Percentiles rank a stretch among this genome's conserved stretches.
These are phyloP conservation scores for Palythoa grandis DNA, from an alignment of 92 coral and sea anemone genomes.

Conservation along the genomic window DNA sequence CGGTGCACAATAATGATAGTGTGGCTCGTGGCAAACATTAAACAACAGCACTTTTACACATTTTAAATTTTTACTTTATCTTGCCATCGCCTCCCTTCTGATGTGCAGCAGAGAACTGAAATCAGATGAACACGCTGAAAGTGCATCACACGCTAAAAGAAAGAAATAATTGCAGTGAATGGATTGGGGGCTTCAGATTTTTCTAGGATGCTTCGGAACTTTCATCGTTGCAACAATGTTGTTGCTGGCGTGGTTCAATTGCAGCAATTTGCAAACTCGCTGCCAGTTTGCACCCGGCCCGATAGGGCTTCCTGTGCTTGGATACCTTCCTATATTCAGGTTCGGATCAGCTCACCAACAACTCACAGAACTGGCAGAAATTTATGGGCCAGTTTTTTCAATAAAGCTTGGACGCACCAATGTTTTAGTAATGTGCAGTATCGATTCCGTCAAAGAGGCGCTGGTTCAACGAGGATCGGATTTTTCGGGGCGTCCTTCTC, in stretches of 20 bases:
- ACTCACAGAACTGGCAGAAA: constrained; percentile 47
- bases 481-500: constrained; percentile 67
- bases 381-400: constrained; percentile 62
- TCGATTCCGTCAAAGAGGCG: constrained; percentile 58
- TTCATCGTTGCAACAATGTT: background rate
- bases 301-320: constrained; percentile 54
- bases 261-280: background rate
- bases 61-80: background rate
- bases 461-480: constrained; percentile 53
- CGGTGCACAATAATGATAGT: background rate
- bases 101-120: background rate
- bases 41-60: background rate
- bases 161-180: background rate
- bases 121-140: background rate
- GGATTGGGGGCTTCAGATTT: constrained; percentile 4
- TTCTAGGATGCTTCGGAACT: constrained; percentile 1
- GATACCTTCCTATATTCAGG: constrained; percentile 55
- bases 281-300: constrained; percentile 57
- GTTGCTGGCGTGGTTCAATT: constrained; percentile 1
- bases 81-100: background rate
- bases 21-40: background rate
- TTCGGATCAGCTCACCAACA: constrained; percentile 50
- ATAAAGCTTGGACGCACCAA: constrained; percentile 49
- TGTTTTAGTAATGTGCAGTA: constrained; percentile 50
- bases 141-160: background rate